Base-by-base conservation (phyloP, 2,797 vertebrate species). In the Cirrhinus mrigala region DNA sequence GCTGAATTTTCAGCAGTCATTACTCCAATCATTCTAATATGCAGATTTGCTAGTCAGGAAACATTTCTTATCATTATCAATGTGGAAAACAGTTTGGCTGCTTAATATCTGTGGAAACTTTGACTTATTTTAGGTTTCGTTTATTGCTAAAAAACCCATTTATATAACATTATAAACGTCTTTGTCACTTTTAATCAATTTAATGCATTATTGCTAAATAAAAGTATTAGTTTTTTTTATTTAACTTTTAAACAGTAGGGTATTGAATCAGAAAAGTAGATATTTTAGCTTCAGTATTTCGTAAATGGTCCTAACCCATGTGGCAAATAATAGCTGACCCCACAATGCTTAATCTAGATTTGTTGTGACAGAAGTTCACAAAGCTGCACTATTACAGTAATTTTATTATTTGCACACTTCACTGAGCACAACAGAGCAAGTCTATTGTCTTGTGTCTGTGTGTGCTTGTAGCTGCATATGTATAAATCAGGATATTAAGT, bases 391-490 rank as follows among this genome's bases (percentile, higher is more conserved):
- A 76, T 76, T 68, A 68, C 64, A 78, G 29, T 77, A 1, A 77
- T 58, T 78, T 29, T 37, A 54, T 44, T 64, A 64, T 64, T 52
- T 76, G 29, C 44, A 54, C 46, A 58, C 74, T 56, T 69, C 50
- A 78, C 64, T 78, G 66, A 84, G 22, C 74, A 29, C 37, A 58
- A 54, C 60, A 68, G 33, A 68, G n/a, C 48, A 68, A 70, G 37
- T 24, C 18, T 78, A n/a, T n/a, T 15, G 18, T 50, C 16, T 29
- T 83, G 60, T 83, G 40, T 82, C 56, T 83, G 29, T 54, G 62
- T 79, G 81, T 82, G 75, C 44, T 85, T 48, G 29, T 24, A 66
- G 27, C 27, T 85, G 73, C 84, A 76, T 84, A 66, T 74, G 33
- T 74, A 64, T 82, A 68, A 52, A 74, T 29, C 76, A 81, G 44